These are phyloP conservation scores for Leuctra nigra DNA, from an alignment of 2,888 invertebrate genomes.

Conservation along the genomic window DNA sequence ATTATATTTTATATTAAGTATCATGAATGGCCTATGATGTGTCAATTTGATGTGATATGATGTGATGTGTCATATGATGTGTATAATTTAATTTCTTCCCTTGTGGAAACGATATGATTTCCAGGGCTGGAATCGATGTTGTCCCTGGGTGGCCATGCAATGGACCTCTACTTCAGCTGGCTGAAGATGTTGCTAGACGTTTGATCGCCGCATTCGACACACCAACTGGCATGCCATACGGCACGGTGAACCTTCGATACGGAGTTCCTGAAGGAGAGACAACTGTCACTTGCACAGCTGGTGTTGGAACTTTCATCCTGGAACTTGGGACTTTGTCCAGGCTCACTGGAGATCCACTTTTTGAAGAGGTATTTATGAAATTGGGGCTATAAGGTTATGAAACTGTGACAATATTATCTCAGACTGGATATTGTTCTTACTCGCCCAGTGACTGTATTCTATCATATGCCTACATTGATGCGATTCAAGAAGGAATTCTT, in stretches of 20 bases:
- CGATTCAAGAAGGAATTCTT: no score
- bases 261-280: constrained; percentile 95
- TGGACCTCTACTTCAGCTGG: constrained; percentile 85
- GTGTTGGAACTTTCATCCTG: constrained; percentile 93
- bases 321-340: constrained; percentile 94
- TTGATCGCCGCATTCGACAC: constrained; percentile 87
- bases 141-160: constrained; percentile 97
- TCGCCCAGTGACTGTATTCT: no score
- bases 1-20: no score
- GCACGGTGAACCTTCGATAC: constrained; percentile 85
- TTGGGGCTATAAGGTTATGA: no score
- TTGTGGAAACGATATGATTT: no score
- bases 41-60: no score
- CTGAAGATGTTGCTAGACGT: constrained; percentile 90
- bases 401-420: no score
- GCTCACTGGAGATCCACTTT: constrained; percentile 88
- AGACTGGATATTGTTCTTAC: no score
- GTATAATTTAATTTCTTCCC: no score
- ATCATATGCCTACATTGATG: no score
- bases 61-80: no score
- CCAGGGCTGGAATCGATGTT: constrained; percentile 65
- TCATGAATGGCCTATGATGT: no score
- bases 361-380: constrained; percentile 79
- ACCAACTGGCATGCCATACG: constrained; percentile 94
- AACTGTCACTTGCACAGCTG: constrained; percentile 94